Evolutionary conservation across 2,888 invertebrate genomes (phyloP).

Genomic region (Cephus nigrinus): DNA sequence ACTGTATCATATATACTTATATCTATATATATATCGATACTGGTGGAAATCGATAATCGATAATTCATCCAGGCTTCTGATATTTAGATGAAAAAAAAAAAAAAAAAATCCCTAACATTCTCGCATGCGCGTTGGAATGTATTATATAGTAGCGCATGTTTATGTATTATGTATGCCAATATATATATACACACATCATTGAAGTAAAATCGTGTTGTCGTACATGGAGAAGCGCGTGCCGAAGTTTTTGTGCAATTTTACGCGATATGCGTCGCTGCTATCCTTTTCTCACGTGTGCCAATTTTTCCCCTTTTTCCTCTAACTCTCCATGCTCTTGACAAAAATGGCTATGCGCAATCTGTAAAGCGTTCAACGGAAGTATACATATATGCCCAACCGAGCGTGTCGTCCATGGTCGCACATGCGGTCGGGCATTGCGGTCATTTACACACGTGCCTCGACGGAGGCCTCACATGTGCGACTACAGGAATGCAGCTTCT

Average conservation of each 20-base stretch:
- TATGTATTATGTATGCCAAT: background rate
- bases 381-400: background rate
- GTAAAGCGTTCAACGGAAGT: background rate
- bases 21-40: background rate
- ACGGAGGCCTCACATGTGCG: background rate
- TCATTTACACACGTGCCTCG: background rate
- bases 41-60: background rate
- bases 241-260: background rate
- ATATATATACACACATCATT: background rate
- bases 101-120: background rate
- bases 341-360: background rate
- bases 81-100: background rate
- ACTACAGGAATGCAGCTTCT: background rate
- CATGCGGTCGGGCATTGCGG: background rate
- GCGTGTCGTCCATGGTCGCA: background rate
- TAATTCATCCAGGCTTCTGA: background rate
- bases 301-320: background rate
- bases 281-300: background rate
- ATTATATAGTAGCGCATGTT: background rate
- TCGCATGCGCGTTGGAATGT: background rate
- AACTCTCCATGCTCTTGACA: conserved; percentile 18
- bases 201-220: background rate
- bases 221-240: background rate
- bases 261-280: background rate
- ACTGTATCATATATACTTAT: background rate